Evolutionary conservation across 2,888 invertebrate species (phyloP).

Genomic region (Ormyrus pomaceus): DNA sequence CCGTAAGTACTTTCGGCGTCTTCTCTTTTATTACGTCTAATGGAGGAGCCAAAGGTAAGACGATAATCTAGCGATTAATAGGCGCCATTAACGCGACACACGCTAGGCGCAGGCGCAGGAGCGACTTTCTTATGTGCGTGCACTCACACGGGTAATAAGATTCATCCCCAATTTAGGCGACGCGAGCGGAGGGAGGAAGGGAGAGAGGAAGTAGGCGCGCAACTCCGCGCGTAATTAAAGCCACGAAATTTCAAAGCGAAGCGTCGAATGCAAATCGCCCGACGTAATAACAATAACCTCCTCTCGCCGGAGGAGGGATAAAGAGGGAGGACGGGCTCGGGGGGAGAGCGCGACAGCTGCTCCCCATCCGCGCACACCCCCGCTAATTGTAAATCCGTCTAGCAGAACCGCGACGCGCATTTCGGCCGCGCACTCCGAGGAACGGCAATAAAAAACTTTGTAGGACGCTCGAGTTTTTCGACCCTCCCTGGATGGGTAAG

Average conservation of each 20-base stretch:
- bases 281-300: slow-evolving; percentile 54
- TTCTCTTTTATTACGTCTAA: slow-evolving; percentile 55
- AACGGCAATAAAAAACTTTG: too few species aligned
- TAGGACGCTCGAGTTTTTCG: too few species aligned
- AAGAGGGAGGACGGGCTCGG: slow-evolving; percentile 5
- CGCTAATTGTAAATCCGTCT: slow-evolving; percentile 57
- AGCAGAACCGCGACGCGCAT: slow-evolving; percentile 4
- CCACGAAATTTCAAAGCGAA: slow-evolving; percentile 56
- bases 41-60: slow-evolving; percentile 50
- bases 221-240: slow-evolving; percentile 54
- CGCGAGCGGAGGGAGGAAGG: background rate
- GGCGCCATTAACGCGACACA: slow-evolving; percentile 45
- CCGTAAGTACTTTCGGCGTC: slow-evolving; percentile 48
- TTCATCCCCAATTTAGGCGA: slow-evolving; percentile 52
- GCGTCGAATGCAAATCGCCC: slow-evolving; percentile 57
- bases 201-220: slow-evolving; percentile 31
- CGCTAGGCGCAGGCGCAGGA: slow-evolving; percentile 4
- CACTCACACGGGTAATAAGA: slow-evolving; percentile 52
- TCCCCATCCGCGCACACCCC: slow-evolving; percentile 23
- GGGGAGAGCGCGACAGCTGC: slow-evolving; percentile 47
- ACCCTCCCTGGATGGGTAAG: too few species aligned
- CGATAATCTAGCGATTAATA: slow-evolving; percentile 57
- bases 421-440: slow-evolving; percentile 8
- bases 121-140: slow-evolving; percentile 43
- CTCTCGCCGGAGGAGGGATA: slow-evolving; percentile 14